phyloP scores from a whole-genome alignment of 1,140 invertebrate species.

The Diploscapter pachys region DNA sequence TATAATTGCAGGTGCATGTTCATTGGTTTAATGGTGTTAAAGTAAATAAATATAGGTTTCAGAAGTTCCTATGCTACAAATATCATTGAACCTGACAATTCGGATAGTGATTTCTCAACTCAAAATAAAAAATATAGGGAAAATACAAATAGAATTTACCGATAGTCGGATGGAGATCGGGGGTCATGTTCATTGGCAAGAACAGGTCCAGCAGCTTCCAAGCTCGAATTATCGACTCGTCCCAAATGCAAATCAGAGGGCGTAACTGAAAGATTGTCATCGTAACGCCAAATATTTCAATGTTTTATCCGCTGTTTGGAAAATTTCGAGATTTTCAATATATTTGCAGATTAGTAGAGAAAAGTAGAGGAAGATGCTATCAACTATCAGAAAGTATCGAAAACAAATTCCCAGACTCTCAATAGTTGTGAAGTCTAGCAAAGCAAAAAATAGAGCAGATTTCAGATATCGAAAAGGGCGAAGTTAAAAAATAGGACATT shows the following conservation, averaged over 20 bases:
- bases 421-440: no score
- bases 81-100: neutral
- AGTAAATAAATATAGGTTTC: neutral
- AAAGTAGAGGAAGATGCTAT: no score
- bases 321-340: no score
- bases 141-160: neutral
- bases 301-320: no score
- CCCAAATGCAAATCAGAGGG: conserved; percentile 72
- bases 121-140: neutral
- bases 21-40: conserved; percentile 1
- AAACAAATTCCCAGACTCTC: no score
- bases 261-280: conserved; percentile 55
- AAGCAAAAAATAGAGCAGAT: conserved; percentile 2
- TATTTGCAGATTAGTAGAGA: no score
- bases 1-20: neutral
- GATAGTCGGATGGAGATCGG: neutral
- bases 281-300: no score
- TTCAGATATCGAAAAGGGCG: conserved; percentile 4
- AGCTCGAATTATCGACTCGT: conserved; percentile 68
- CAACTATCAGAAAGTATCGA: no score
- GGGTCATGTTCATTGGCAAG: conserved; percentile 67
- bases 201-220: conserved; percentile 72
- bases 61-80: neutral
- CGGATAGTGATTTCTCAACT: neutral
- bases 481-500: conserved; percentile 7